Conservation (phyloP, 2,113 vertebrate genomes). For the Dicerorhinus sumatrensis region DNA sequence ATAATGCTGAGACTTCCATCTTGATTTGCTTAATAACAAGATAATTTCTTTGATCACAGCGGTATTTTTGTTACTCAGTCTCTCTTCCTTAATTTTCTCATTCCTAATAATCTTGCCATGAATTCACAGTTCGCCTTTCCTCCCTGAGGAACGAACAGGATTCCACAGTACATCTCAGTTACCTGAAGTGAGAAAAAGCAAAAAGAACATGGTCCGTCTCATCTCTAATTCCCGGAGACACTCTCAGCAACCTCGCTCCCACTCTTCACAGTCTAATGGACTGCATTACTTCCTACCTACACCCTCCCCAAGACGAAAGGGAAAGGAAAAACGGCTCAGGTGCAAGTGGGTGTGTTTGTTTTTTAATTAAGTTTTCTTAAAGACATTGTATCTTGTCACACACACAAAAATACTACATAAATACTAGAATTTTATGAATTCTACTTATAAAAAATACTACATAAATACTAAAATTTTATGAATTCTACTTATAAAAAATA, state of each 20-base stretch:
- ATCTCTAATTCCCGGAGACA: background rate
- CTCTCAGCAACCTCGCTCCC: background rate
- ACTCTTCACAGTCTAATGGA: background rate
- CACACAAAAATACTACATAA: background rate
- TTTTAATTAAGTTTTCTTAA: background rate
- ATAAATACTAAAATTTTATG: too few relatives aligned
- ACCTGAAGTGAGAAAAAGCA: background rate
- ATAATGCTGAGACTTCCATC: background rate
- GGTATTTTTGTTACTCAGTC: background rate
- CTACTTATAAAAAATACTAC: background rate
- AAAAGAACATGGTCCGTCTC: background rate
- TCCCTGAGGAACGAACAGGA: background rate
- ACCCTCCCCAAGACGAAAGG: background rate
- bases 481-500: background rate
- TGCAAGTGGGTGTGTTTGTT: background rate
- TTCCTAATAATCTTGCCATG: background rate
- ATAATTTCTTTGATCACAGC: constrained; percentile 4
- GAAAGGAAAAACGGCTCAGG: background rate
- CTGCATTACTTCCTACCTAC: background rate
- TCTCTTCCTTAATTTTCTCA: background rate
- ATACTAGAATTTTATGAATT: too few relatives aligned
- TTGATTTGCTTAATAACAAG: constrained; percentile 52
- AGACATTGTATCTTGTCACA: background rate
- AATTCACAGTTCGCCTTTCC: background rate
- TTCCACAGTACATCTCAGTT: background rate